A percentile compares a stretch with the other conserved stretches of the same genome.
Evolutionary conservation across 2,888 invertebrate species (phyloP).

Genomic region (Euzophera pinguis): DNA sequence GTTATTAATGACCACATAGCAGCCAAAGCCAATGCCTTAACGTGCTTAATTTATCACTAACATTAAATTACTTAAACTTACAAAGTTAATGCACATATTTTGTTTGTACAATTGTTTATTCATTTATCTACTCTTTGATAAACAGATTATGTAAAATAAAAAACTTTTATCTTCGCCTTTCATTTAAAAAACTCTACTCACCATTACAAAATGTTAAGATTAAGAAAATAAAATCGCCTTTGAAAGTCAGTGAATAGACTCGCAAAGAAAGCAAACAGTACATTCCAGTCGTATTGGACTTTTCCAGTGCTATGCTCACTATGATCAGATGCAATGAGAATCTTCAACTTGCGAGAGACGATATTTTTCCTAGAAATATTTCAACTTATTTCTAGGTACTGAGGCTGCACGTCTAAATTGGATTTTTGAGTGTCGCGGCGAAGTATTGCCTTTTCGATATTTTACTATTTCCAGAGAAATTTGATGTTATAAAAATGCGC

Average conservation of each 20-base stretch:
- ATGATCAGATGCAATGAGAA: background rate
- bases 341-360: background rate
- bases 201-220: background rate
- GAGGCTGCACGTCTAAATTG: background rate
- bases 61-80: too few relatives aligned
- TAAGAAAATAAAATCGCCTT: background rate
- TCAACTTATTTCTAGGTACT: background rate
- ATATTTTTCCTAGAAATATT: slow-evolving; percentile 5
- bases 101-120: too few relatives aligned
- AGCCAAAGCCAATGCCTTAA: too few relatives aligned
- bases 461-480: background rate
- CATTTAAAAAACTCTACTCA: background rate
- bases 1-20: too few relatives aligned
- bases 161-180: too few relatives aligned
- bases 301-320: background rate
- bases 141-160: too few relatives aligned
- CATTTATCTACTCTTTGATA: too few relatives aligned
- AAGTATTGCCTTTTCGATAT: background rate
- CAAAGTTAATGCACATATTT: too few relatives aligned
- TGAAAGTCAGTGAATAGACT: background rate
- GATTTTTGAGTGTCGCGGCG: background rate
- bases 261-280: background rate
- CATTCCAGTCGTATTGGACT: background rate
- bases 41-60: too few relatives aligned
- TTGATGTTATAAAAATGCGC: too few relatives aligned